These are phyloP conservation scores for rabbit (Oryctolagus cuniculus) DNA, from an alignment of 2,113 vertebrate genomes.

Conservation along the genomic window mOryCun1.1 NC_091432.1:201623501-201624000, in stretches of 20 bases:
- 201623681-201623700: slow-evolving; percentile 20
- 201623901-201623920: too few relatives aligned
- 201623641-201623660: background rate
- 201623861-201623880: background rate
- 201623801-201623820: too few relatives aligned
- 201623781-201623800: background rate
- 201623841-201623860: background rate
- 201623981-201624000: too few relatives aligned
- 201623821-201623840: background rate
- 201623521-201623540: too few relatives aligned
- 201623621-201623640: too few relatives aligned
- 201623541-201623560: too few relatives aligned
- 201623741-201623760: background rate
- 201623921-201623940: too few relatives aligned
- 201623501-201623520: too few relatives aligned
- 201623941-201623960: too few relatives aligned
- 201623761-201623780: background rate
- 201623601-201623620: background rate
- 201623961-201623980: too few relatives aligned
- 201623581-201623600: background rate
- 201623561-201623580: too few relatives aligned
- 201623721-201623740: background rate
- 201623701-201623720: background rate
- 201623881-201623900: background rate
- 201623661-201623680: background rate